These are phyloP conservation scores for Drepana falcataria DNA, from an alignment of 2,888 invertebrate genomes.

Conservation along the genomic window DNA sequence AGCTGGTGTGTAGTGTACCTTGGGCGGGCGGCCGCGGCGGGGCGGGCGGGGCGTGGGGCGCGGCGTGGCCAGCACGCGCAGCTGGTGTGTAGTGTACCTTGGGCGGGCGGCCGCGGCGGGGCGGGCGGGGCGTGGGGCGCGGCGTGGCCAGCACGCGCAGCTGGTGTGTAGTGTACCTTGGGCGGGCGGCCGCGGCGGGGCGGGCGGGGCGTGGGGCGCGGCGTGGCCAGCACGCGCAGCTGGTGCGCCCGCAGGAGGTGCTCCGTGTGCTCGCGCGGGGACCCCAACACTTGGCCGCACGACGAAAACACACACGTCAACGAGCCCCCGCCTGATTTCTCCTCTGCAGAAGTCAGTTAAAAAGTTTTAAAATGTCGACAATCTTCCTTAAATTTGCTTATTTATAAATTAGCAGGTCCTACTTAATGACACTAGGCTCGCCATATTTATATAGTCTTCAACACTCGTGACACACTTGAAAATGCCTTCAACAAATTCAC, in stretches of 20 bases:
- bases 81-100: constrained; percentile 50
- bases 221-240: constrained; percentile 55
- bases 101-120: constrained; percentile 27
- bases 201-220: constrained; percentile 23
- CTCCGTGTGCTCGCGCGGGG: constrained; percentile 67
- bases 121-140: constrained; percentile 23
- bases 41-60: constrained; percentile 24
- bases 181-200: constrained; percentile 27
- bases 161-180: constrained; percentile 48
- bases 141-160: constrained; percentile 53
- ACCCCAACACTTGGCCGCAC: constrained; percentile 53
- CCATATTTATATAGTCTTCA: too few species aligned
- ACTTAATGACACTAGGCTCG: too few species aligned
- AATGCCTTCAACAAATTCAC: too few species aligned
- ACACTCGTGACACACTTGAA: too few species aligned
- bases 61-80: constrained; percentile 51
- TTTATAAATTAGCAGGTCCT: too few species aligned
- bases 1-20: constrained; percentile 53
- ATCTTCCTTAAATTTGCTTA: too few species aligned
- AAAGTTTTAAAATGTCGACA: background rate
- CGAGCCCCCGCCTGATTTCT: constrained; percentile 15
- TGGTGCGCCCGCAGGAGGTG: constrained; percentile 67
- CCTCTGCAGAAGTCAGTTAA: constrained; percentile 11
- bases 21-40: constrained; percentile 27
- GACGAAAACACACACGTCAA: constrained; percentile 65